These are phyloP conservation scores for Gasteruption jaculator DNA, from an alignment of 2,888 invertebrate species.

Conservation along the genomic window DNA sequence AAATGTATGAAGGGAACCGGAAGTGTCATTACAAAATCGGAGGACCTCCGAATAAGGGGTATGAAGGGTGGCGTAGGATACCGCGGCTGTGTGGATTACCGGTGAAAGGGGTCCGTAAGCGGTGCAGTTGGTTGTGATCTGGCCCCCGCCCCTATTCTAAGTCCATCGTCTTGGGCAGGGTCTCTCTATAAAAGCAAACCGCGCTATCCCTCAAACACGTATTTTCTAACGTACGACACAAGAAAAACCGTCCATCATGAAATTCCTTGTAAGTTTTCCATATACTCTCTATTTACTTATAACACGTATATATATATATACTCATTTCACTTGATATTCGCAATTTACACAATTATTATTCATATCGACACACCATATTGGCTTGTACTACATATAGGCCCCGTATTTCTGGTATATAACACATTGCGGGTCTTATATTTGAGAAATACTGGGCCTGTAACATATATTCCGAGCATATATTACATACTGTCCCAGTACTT, in stretches of 20 bases:
- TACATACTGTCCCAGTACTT: too few relatives aligned
- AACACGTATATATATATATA: too few relatives aligned
- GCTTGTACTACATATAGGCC: too few relatives aligned
- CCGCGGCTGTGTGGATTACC: conserved; percentile 33
- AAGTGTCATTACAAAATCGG: too few relatives aligned
- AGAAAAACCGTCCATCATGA: conserved; percentile 47
- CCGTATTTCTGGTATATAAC: too few relatives aligned
- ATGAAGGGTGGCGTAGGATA: too few relatives aligned
- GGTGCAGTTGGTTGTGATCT: conserved; percentile 28
- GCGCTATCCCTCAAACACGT: conserved; percentile 42
- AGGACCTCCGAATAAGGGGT: conserved; percentile 29
- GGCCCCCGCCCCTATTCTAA: conserved; percentile 42
- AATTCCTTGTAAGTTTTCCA: conserved; percentile 47
- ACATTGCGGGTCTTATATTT: too few relatives aligned
- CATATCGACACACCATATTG: too few relatives aligned
- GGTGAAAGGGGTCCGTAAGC: conserved; percentile 47
- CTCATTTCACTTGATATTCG: too few relatives aligned
- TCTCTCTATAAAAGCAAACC: conserved; percentile 50
- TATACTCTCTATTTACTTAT: neutral
- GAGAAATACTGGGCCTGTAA: too few relatives aligned
- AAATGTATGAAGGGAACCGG: conserved; percentile 15
- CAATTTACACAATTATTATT: too few relatives aligned
- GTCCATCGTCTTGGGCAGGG: conserved; percentile 42
- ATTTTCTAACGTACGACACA: conserved; percentile 43
- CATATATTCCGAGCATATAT: too few relatives aligned